These are phyloP conservation scores for Notolabrus celidotus DNA, from an alignment of 2,797 vertebrate genomes.

Conservation along the genomic window DNA sequence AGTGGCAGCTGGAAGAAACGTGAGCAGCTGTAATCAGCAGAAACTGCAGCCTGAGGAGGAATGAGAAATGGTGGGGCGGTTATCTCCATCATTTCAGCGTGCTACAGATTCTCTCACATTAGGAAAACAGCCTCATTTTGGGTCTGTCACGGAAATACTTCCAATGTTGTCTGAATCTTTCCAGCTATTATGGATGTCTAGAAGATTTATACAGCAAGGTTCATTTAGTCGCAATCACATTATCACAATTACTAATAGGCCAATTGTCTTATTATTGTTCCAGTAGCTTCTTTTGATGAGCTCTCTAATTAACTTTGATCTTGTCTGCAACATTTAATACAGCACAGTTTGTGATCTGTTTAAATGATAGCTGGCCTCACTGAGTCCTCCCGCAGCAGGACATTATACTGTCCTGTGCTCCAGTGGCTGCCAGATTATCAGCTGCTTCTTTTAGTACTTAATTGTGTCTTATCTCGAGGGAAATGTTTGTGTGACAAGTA, in stretches of 20 bases:
- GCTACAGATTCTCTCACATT: conserved; percentile 31
- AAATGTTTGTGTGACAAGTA: conserved; percentile 10
- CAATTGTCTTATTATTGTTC: conserved; percentile 39
- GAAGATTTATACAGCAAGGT: conserved; percentile 7
- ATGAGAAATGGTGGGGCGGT: conserved; percentile 38
- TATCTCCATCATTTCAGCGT: conserved; percentile 47
- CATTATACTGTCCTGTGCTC: conserved; percentile 1
- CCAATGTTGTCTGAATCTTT: conserved; percentile 12
- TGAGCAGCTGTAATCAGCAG: conserved; percentile 61
- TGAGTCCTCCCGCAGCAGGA: conserved; percentile 20
- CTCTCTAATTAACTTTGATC: conserved; percentile 22
- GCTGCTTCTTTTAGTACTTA: conserved; percentile 13
- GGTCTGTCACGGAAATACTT: conserved; percentile 29
- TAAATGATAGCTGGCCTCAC: neutral
- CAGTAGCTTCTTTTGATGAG: conserved; percentile 34
- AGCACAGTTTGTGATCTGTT: conserved; percentile 14
- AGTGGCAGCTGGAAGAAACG: conserved; percentile 57
- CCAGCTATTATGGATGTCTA: conserved; percentile 9
- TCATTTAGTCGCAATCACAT: conserved; percentile 30
- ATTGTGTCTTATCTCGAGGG: conserved; percentile 17
- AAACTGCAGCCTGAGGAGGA: conserved; percentile 53
- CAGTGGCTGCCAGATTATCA: conserved; percentile 2
- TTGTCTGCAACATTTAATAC: conserved; percentile 19
- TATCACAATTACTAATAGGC: neutral
- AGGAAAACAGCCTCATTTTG: conserved; percentile 35